Evolutionary conservation across 2,888 invertebrate species (phyloP).

Genomic region (Nephrotoma appendiculata): DNA sequence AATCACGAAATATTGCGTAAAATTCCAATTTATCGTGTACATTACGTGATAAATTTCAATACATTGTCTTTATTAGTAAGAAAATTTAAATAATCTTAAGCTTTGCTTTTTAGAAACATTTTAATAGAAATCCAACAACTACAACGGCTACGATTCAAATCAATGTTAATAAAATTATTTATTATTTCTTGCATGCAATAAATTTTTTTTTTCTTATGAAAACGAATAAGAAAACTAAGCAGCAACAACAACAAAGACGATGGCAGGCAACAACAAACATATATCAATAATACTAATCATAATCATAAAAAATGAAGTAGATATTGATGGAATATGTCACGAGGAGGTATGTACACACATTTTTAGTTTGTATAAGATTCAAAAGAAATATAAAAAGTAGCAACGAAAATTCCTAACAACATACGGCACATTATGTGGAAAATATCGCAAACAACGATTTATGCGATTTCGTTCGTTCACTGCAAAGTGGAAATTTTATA

Average conservation of each 20-base stretch:
- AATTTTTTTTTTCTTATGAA: background rate
- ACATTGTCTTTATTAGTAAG: background rate
- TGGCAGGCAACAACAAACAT: background rate
- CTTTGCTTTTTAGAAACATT: background rate
- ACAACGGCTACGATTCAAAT: background rate
- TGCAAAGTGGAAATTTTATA: background rate
- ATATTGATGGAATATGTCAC: background rate
- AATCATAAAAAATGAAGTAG: background rate
- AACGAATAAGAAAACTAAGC: background rate
- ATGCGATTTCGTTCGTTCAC: background rate
- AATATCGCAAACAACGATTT: background rate
- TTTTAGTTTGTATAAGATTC: background rate
- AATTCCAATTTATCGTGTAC: background rate
- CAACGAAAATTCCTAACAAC: background rate
- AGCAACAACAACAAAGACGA: background rate
- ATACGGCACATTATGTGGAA: background rate
- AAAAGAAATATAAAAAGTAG: background rate
- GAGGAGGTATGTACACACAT: background rate
- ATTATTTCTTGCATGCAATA: background rate
- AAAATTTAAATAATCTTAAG: background rate
- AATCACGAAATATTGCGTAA: background rate
- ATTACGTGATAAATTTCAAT: background rate
- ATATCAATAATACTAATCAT: background rate
- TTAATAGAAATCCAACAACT: background rate
- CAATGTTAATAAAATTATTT: background rate